Evolutionary conservation across 2,797 vertebrate genomes (phyloP), one percentile per base, ranked within the genome.

Genomic region (Sebastes vulpes): DNA sequence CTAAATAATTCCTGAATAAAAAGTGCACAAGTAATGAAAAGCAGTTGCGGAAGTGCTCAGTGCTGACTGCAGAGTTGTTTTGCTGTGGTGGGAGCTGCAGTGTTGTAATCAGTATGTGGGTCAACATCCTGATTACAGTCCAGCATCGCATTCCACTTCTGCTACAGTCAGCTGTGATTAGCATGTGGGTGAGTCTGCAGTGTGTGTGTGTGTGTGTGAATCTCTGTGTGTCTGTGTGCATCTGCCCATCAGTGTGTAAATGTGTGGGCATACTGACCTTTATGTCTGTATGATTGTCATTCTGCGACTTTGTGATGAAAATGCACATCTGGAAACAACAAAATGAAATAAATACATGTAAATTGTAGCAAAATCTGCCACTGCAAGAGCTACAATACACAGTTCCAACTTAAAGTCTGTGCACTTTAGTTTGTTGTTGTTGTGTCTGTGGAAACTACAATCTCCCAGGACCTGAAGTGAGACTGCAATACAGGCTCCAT

Each of bases 111-210:
- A 80, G 72, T 23, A 81, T 89, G 81, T 86, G 85, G 79, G 81
- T 87, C 81, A 85, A 71, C 77, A 75, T 86, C 81, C 78, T 86
- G 88, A 89, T 90, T 86, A 81, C 77, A 85, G 84, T 83, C 79
- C 83, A 86, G 75, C 61, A 48, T 52, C 7, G 12, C 85, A 90
- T 88, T 88, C 90, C 86, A 48, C 25, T 63, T 10, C 64, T 87
- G 76, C 64, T 79, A 64, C 74, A 81, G 52, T 81, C 65, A 60
- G 65, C 81, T 83, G 71, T 91, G 85, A 91, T 85, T 75, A 89
- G 72, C 82, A 87, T 85, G 81, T 69, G 86, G 84, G 82, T 61
- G 58, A 83, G 79, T 52, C 83, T 79, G 67, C 63, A 66, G 68
- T 14, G 46, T 61, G 65, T 58, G 58, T 76, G 60, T 38, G 26